Conservation (phyloP, 2,888 invertebrate genomes). For the Sisyra nigra region DNA sequence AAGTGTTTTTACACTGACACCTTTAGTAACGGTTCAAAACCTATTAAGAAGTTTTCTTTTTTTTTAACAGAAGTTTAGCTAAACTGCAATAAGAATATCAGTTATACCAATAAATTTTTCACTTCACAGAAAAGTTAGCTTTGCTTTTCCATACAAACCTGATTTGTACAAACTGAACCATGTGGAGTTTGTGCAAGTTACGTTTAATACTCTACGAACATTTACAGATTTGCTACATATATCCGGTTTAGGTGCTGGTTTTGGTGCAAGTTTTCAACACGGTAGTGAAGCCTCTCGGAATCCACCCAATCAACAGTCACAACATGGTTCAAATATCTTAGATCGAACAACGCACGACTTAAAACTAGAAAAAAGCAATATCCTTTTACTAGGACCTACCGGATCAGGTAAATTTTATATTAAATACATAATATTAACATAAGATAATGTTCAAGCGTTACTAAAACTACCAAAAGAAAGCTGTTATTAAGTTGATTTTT, state of each 20-base stretch:
- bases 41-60: no score
- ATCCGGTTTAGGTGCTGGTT: constrained; percentile 50
- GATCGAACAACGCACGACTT: constrained; percentile 70
- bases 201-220: not conserved
- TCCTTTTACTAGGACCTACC: constrained; percentile 89
- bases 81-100: no score
- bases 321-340: constrained; percentile 59
- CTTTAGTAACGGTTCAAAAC: no score
- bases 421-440: no score
- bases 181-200: not conserved
- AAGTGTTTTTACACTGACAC: no score
- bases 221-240: constrained; percentile 72
- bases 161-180: constrained; percentile 8
- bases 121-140: no score
- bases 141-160: constrained; percentile 14
- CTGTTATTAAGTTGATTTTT: no score
- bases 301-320: constrained; percentile 16
- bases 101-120: no score
- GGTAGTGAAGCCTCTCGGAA: constrained; percentile 17
- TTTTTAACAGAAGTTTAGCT: no score
- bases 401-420: constrained; percentile 58
- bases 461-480: no score
- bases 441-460: no score
- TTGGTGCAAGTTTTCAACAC: constrained; percentile 36
- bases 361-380: constrained; percentile 89